Base-by-base conservation (phyloP, 2,797 vertebrate species). In the Octomys mimax region DNA sequence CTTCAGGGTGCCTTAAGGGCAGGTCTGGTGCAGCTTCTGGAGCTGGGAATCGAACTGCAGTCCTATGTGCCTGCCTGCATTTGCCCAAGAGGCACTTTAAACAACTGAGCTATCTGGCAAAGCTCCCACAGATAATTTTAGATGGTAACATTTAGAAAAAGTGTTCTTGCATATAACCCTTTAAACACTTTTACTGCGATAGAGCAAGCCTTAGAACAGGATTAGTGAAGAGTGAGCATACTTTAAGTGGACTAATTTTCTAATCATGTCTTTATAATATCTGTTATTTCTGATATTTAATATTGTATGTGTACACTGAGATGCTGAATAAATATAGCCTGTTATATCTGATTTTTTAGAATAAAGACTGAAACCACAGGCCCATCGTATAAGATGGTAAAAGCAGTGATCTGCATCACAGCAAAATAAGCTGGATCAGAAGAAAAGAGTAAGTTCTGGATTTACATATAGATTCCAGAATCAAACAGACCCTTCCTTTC, bases 181-280 rank as follows among this genome's bases (percentile, higher is more conserved):
- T 85, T 36, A 96, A 92, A 62, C 68, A 90, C 57, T 42, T 94
- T 94, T 79, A 90, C 82, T 33, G 5, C 14, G 0, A 14, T 79
- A 68, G 68, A 95, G 6, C 79, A 52, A 83, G 59, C 14, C 18
- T 68, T 91, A 78, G 95, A 94, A 78, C 24, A 88, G 91, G 91
- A 90, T 96, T 95, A 80, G 92, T 93, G 49, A 83, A 95, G 33
- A 62, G 49, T 78, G 94, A 89, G 18, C 82, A 82, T 36, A 54
- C 49, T 91, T 79, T 31, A 28, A 19, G n/a, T 49, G 46, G 54
- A 57, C 89, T 42, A 18, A 87, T 92, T 87, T 95, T 97, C 52
- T 96, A n/a, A 91, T 92, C 80, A 75, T 73, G 94, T 68, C 92
- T 95, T 96, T 95, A 28, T 77, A 82, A 70, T 80, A 75, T 84